These are phyloP conservation scores for Dromas ardeola DNA, from an alignment of 2,113 vertebrate species.

Conservation along the genomic window DNA sequence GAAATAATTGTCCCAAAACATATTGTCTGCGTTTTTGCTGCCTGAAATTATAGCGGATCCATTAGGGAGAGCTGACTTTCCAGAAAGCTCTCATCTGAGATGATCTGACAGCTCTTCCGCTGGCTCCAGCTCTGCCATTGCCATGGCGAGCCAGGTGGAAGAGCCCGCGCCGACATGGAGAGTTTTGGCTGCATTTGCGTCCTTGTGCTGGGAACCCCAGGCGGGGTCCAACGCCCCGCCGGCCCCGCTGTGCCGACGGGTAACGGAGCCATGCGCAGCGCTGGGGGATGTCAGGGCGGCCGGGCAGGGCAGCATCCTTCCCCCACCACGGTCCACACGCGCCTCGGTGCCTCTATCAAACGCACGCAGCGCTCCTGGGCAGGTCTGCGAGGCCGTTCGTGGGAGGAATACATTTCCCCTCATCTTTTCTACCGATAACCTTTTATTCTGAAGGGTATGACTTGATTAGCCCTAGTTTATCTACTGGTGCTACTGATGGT, in stretches of 20 bases:
- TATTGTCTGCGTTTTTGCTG: conserved; percentile 14
- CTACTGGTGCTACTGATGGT: not conserved
- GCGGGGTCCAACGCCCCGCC: accelerated
- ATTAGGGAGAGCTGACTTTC: conserved; percentile 12
- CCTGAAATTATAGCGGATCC: not conserved
- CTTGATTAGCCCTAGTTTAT: not conserved
- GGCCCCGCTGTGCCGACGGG: accelerated
- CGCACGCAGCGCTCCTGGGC: too few relatives aligned
- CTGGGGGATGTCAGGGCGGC: accelerated
- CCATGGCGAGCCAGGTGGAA: accelerated
- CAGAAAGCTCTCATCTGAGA: conserved; percentile 16
- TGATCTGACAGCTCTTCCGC: conserved; percentile 16
- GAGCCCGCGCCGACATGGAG: accelerated
- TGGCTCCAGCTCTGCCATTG: not conserved
- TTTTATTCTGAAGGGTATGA: not conserved
- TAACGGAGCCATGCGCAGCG: accelerated
- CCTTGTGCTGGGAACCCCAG: not conserved
- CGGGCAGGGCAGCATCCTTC: not conserved
- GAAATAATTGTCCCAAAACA: conserved; percentile 47
- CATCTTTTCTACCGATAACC: accelerated
- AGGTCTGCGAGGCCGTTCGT: accelerated
- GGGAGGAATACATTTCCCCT: not conserved
- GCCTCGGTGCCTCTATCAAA: not conserved
- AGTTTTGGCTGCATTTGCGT: accelerated
- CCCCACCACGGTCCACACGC: accelerated